Evolutionary conservation across 1,140 invertebrate genomes (phyloP), one percentile per base, ranked within the genome.

Genomic region (Batillaria attramentaria): DNA sequence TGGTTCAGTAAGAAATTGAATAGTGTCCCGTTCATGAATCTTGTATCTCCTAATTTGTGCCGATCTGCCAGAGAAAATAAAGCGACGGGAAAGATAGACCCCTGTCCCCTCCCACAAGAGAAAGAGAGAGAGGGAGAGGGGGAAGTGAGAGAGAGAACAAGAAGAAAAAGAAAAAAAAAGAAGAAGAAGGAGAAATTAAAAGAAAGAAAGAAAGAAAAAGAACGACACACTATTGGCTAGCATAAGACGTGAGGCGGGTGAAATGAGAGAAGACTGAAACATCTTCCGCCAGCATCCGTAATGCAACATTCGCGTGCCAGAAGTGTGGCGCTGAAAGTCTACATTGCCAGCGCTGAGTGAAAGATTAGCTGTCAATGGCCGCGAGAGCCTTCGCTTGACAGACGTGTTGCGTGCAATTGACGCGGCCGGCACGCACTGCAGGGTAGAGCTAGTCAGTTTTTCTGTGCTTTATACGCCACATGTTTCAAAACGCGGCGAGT

Each of bases 361-460:
- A 39, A 62, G 57, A 75, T 75, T 75, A 75, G 54, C 57, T 75
- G 73, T 75, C 73, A 75, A 39, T 75, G 50, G 41, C n/a, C 33
- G 18, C 28, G 39, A 39, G 50, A 50, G 42, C 54, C 54, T 31
- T 50, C 73, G 54, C 62, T 60, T 75, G 73, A 75, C 50, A 41
- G 73, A 75, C 73, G 57, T 60, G 8, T 65, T 65, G 73, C 73
- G 73, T 75, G 73, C 54, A 24, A 37, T 46, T 70, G 62, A 37
- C 39, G n/a, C 68, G 41, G n/a, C n/a, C n/a, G n/a, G n/a, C n/a
- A n/a, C n/a, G n/a, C n/a, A n/a, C n/a, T n/a, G n/a, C n/a, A n/a
- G n/a, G n/a, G n/a, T n/a, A n/a, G n/a, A n/a, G n/a, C n/a, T n/a
- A n/a, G n/a, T n/a, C n/a, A n/a, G n/a, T n/a, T n/a, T n/a, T n/a